These are phyloP conservation scores for Halisarca cf. caerulea DNA, from an alignment of 37 sponge, comb jelly and placozoan genomes.

Conservation along the genomic window DNA sequence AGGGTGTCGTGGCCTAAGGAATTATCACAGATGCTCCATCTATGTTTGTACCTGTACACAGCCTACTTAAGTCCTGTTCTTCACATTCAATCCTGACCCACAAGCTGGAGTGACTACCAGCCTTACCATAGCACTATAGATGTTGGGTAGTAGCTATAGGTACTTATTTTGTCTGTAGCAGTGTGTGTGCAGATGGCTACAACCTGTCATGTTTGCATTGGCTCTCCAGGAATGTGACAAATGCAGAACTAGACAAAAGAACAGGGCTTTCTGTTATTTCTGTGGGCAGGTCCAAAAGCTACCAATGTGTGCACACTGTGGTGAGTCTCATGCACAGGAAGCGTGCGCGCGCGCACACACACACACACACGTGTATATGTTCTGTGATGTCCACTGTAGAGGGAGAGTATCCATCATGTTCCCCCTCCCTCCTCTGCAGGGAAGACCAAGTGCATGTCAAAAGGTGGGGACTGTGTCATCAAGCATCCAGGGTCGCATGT, in stretches of 20 bases:
- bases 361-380: slow-evolving; percentile 93
- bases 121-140: no score
- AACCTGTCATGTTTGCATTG: background rate
- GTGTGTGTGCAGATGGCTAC: background rate
- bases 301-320: slow-evolving; percentile 92
- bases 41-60: background rate
- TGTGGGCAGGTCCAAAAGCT: slow-evolving; percentile 84
- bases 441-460: slow-evolving; percentile 95
- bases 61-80: background rate
- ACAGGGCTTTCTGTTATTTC: slow-evolving; percentile 98
- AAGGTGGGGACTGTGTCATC: slow-evolving; percentile 94
- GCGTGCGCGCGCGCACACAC: no score
- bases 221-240: slow-evolving; percentile 85
- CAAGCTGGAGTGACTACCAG: no score
- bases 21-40: background rate
- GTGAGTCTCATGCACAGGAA: slow-evolving; percentile 37
- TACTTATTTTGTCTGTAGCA: no score
- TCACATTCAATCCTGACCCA: no score
- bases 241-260: slow-evolving; percentile 93
- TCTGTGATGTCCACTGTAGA: no score
- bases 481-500: slow-evolving; percentile 83
- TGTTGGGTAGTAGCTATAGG: no score
- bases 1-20: no score
- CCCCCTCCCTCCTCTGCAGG: no score
- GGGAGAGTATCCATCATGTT: no score